A percentile compares a stretch with the other conserved stretches of the same genome.
These are phyloP conservation scores for Lamprologus sp. DNA, from an alignment of 2,113 vertebrate species.

Conservation along the genomic window DNA sequence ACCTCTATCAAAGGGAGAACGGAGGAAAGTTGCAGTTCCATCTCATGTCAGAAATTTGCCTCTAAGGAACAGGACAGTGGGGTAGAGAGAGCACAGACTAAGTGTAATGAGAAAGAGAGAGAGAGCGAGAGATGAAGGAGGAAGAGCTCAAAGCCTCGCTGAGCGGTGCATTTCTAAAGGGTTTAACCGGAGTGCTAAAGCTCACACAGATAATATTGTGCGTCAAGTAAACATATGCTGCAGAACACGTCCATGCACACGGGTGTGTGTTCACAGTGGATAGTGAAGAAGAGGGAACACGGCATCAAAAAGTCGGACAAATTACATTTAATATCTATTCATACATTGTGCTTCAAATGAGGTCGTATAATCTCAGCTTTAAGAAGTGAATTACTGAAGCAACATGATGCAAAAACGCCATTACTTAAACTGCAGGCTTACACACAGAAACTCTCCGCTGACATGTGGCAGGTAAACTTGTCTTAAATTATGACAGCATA, in stretches of 20 bases:
- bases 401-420: not conserved
- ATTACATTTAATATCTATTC: not conserved
- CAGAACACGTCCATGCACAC: not conserved
- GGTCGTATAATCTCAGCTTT: not conserved
- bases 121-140: not conserved
- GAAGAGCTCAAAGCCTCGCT: not conserved
- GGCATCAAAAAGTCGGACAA: not conserved
- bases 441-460: not conserved
- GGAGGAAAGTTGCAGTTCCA: constrained; percentile 19
- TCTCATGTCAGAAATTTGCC: constrained; percentile 47
- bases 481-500: not conserved
- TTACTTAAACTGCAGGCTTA: not conserved
- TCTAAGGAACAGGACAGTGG: constrained; percentile 17
- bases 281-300: not conserved
- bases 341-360: not conserved
- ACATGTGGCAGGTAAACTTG: not conserved
- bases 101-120: not conserved
- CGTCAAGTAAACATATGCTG: not conserved
- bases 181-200: constrained; percentile 14
- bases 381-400: not conserved
- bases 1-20: constrained; percentile 51
- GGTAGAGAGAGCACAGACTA: not conserved
- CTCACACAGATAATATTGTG: constrained; percentile 16
- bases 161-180: constrained; percentile 9
- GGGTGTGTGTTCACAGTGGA: not conserved